Percentiles rank a stretch among this genome's conserved stretches.
Evolutionary conservation across 2,888 invertebrate genomes (phyloP).

Genomic region (Miltochrista miniata): DNA sequence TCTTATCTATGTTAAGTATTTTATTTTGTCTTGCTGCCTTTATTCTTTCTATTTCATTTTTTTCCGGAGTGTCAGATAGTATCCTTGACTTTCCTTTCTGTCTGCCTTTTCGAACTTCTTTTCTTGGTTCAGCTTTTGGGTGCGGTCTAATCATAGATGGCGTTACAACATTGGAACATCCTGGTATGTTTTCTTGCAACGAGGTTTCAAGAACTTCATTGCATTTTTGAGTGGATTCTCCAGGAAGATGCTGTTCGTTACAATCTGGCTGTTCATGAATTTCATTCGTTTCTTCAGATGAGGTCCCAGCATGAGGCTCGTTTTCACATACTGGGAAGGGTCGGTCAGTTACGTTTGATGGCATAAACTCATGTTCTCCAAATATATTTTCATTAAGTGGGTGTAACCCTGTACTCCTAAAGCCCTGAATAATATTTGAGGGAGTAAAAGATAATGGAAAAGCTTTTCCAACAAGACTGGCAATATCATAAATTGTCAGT

Average conservation of each 20-base stretch:
- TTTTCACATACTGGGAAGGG: neutral
- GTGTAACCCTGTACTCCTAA: constrained; percentile 19
- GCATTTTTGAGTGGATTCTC: neutral
- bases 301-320: neutral
- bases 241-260: fast-evolving
- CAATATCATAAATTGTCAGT: too few relatives aligned
- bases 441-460: neutral
- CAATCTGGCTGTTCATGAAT: too few relatives aligned
- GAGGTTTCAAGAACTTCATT: neutral
- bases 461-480: too few relatives aligned
- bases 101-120: neutral
- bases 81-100: neutral
- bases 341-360: constrained; percentile 24
- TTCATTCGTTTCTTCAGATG: too few relatives aligned
- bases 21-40: too few relatives aligned
- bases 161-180: too few relatives aligned
- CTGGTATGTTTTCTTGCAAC: too few relatives aligned
- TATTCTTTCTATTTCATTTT: neutral
- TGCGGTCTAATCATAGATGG: neutral
- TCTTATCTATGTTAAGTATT: too few relatives aligned
- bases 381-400: constrained; percentile 21
- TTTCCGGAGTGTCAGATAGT: neutral
- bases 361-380: constrained; percentile 22
- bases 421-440: constrained; percentile 19
- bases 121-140: neutral